Conservation (phyloP, 2,113 vertebrate species). For the Lepidothrix coronata region DNA sequence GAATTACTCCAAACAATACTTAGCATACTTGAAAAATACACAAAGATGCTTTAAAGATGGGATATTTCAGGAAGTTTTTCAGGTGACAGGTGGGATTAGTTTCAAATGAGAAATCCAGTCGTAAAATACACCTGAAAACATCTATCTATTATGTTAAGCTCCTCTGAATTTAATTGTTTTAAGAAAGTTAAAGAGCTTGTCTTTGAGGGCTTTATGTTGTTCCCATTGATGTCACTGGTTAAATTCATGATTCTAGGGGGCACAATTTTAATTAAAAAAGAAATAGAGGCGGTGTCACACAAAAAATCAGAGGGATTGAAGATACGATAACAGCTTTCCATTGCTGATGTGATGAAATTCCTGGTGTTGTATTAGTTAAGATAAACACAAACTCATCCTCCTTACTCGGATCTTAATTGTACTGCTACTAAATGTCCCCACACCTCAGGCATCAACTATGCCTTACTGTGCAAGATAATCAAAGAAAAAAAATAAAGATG, state of each 20-base stretch:
- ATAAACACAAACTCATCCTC: neutral
- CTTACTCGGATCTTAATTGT: neutral
- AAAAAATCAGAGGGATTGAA: neutral
- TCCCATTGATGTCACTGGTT: neutral
- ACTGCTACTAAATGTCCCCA: neutral
- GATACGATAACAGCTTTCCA: neutral
- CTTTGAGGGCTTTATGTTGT: neutral
- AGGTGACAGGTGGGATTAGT: conserved; percentile 19
- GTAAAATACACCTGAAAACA: conserved; percentile 38
- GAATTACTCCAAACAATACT: neutral
- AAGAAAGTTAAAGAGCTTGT: neutral
- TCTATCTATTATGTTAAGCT: neutral
- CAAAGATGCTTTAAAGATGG: neutral
- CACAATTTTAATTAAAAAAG: neutral
- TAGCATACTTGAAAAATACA: neutral
- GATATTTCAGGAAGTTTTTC: neutral
- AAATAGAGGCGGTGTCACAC: neutral
- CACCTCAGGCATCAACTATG: neutral
- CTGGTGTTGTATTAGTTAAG: neutral
- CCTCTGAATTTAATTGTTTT: conserved; percentile 29
- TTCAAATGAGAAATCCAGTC: conserved; percentile 25
- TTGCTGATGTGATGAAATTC: neutral
- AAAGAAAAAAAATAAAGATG: neutral
- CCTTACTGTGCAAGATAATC: neutral
- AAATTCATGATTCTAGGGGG: neutral